phyloP scores from a whole-genome alignment of 2,113 vertebrate genomes.

The Taxidea taxus region DNA sequence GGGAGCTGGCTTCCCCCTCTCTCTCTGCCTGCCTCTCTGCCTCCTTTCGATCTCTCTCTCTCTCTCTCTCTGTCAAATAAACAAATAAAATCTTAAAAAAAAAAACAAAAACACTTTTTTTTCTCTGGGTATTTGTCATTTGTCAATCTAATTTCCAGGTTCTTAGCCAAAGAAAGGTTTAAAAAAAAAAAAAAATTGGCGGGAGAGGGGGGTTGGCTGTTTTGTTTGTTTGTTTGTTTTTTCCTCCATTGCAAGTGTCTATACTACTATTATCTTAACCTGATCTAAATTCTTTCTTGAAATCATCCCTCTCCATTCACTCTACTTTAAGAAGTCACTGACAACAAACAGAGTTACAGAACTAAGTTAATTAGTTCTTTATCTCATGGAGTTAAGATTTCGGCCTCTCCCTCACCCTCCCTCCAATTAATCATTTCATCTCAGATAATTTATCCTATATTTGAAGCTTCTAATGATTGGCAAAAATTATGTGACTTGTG shows the following conservation, averaged over 20 bases:
- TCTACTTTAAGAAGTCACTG: background rate
- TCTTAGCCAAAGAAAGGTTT: background rate
- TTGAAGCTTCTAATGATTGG: background rate
- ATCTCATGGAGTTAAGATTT: background rate
- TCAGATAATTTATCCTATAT: background rate
- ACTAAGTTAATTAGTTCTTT: background rate
- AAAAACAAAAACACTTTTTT: background rate
- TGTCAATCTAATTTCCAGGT: background rate
- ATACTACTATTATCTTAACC: background rate
- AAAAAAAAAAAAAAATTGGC: background rate
- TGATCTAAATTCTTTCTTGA: background rate
- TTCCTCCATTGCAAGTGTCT: background rate
- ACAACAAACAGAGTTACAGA: background rate
- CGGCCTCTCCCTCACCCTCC: background rate
- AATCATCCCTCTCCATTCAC: background rate
- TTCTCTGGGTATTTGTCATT: background rate
- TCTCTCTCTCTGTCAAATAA: too few species aligned
- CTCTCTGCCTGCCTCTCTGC: too few species aligned
- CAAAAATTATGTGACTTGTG: background rate
- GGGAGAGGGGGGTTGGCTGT: fast-evolving
- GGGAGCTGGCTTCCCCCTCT: too few species aligned
- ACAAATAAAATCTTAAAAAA: too few species aligned
- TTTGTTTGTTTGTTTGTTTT: background rate
- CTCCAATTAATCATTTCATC: background rate
- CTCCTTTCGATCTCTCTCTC: too few species aligned